Percentiles rank a stretch among this genome's conserved stretches.
phyloP scores from a whole-genome alignment of 2,888 invertebrate species.

The Pandemis heparana region DNA sequence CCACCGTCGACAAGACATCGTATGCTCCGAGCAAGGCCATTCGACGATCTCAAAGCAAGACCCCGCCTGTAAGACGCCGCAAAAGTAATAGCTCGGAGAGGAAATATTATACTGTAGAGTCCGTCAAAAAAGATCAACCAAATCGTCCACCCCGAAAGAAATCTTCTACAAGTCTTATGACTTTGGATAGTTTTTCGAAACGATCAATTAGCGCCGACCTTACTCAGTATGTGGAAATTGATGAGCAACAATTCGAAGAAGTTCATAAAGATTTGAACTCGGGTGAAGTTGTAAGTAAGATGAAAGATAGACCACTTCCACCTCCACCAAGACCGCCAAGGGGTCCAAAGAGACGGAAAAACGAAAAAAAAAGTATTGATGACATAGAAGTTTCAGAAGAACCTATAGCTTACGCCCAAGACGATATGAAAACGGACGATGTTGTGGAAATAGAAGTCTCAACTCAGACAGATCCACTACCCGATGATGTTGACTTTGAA shows the following conservation, averaged over 20 bases:
- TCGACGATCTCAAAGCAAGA: slow-evolving; percentile 84
- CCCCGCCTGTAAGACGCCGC: slow-evolving; percentile 75
- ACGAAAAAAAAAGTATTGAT: slow-evolving; percentile 59
- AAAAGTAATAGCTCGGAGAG: slow-evolving; percentile 83
- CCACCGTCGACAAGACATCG: slow-evolving; percentile 90
- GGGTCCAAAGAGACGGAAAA: slow-evolving; percentile 79
- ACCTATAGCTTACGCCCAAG: slow-evolving; percentile 50
- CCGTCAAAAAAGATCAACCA: slow-evolving; percentile 79
- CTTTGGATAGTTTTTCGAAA: slow-evolving; percentile 81
- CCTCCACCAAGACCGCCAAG: slow-evolving; percentile 94
- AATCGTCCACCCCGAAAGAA: slow-evolving; percentile 88
- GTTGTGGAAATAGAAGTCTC: slow-evolving; percentile 90
- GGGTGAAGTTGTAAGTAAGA: slow-evolving; percentile 91
- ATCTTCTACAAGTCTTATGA: slow-evolving; percentile 83
- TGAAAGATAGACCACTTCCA: slow-evolving; percentile 94
- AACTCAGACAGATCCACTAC: slow-evolving; percentile 94
- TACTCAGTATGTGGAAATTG: slow-evolving; percentile 87
- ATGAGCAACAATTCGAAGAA: slow-evolving; percentile 85
- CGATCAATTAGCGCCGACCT: slow-evolving; percentile 74
- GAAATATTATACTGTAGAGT: slow-evolving; percentile 89
- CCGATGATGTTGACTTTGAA: slow-evolving; percentile 91
- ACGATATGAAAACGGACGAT: slow-evolving; percentile 61
- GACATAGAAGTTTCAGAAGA: slow-evolving; percentile 48
- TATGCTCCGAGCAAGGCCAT: slow-evolving; percentile 87
- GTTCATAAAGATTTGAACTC: slow-evolving; percentile 88